These are phyloP conservation scores for Isotomurus palustris DNA, from an alignment of 2,888 invertebrate species.

Conservation along the genomic window DNA sequence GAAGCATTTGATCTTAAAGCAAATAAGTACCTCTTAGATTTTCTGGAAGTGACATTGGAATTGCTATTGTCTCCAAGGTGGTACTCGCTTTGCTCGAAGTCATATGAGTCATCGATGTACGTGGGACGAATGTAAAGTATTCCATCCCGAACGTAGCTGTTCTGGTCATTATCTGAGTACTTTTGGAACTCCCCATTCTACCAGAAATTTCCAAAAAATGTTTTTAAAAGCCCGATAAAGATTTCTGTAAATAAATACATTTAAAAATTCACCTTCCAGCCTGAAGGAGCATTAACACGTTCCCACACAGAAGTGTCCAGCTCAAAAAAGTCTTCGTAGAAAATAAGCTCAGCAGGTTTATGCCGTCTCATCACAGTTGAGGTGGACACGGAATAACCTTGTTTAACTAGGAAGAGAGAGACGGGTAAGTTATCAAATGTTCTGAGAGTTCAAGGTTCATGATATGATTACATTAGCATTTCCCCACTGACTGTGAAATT, in stretches of 20 bases:
- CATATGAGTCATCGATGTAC: neutral
- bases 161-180: slow-evolving; percentile 21
- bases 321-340: slow-evolving; percentile 22
- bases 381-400: slow-evolving; percentile 10
- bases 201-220: neutral
- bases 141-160: slow-evolving; percentile 24
- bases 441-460: too few relatives aligned
- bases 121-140: slow-evolving; percentile 26
- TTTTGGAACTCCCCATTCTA: slow-evolving; percentile 34
- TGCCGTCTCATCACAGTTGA: slow-evolving; percentile 13
- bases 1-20: too few relatives aligned
- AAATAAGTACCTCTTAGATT: too few relatives aligned
- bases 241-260: neutral
- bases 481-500: too few relatives aligned
- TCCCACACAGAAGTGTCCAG: slow-evolving; percentile 19
- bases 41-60: too few relatives aligned
- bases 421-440: too few relatives aligned
- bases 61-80: too few relatives aligned
- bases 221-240: neutral
- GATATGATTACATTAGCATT: too few relatives aligned
- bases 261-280: slow-evolving; percentile 13
- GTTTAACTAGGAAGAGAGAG: slow-evolving; percentile 2
- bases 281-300: slow-evolving; percentile 21
- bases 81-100: too few relatives aligned
- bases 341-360: slow-evolving; percentile 24